Evolutionary conservation across 2,888 invertebrate genomes (phyloP).

Genomic region (Embidobia sp.): DNA sequence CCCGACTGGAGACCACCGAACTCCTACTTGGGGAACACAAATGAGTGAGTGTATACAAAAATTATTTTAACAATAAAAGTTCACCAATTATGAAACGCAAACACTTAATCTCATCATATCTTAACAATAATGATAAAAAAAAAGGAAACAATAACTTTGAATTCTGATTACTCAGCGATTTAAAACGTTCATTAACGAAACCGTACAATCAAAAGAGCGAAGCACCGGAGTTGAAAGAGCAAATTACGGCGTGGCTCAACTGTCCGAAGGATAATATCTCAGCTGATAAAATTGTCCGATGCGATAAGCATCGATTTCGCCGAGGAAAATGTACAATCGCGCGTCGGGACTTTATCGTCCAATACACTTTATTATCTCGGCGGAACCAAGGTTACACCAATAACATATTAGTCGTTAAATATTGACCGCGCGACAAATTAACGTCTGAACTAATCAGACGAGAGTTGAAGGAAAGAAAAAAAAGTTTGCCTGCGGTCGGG

Average conservation of each 20-base stretch:
- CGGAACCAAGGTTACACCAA: conserved; percentile 22
- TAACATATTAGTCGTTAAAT: conserved; percentile 19
- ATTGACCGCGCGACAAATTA: conserved; percentile 26
- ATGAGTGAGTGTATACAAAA: no score
- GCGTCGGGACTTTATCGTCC: conserved; percentile 30
- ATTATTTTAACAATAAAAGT: no score
- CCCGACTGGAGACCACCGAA: no score
- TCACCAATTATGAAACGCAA: no score
- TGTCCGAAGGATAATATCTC: conserved; percentile 15
- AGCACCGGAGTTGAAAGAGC: conserved; percentile 10
- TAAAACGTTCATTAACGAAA: neutral
- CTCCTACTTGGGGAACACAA: no score
- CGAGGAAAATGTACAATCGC: conserved; percentile 14
- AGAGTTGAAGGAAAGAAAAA: neutral
- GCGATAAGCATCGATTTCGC: conserved; percentile 28
- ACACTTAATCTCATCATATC: no score
- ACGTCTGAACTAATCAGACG: neutral
- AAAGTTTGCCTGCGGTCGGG: neutral
- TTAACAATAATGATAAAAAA: no score
- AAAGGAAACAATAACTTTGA: no score
- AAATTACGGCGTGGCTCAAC: conserved; percentile 16
- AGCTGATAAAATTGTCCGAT: conserved; percentile 26
- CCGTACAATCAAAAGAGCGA: conserved; percentile 3
- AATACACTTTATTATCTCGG: conserved; percentile 45
- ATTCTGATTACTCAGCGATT: no score